Percentiles rank a stretch among this genome's conserved stretches.
phyloP scores from a whole-genome alignment of 1,140 invertebrate genomes.

The Mizuhopecten yessoensis region DNA sequence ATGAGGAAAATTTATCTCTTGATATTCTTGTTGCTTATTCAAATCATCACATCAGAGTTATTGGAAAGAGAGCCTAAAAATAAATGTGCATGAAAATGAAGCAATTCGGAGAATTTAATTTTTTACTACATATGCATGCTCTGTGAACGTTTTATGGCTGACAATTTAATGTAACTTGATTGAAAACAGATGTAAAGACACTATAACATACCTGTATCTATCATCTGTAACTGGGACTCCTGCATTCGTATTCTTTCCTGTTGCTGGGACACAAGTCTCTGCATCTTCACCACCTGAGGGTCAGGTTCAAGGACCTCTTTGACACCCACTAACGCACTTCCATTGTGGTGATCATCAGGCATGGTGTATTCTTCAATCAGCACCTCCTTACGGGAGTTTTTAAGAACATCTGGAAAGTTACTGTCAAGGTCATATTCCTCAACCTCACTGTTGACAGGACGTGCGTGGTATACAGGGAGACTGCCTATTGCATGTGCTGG shows the following conservation, averaged over 20 bases:
- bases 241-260: slow-evolving; percentile 93
- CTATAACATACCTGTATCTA: slow-evolving; percentile 76
- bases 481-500: slow-evolving; percentile 48
- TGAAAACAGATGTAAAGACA: not conserved
- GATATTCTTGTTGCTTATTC: too few species aligned
- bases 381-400: slow-evolving; percentile 68
- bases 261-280: slow-evolving; percentile 94
- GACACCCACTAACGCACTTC: slow-evolving; percentile 57
- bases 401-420: slow-evolving; percentile 72
- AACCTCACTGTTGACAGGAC: slow-evolving; percentile 57
- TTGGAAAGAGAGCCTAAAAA: too few species aligned
- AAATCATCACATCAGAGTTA: too few species aligned
- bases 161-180: not conserved
- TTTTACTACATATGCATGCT: too few species aligned
- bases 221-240: slow-evolving; percentile 93
- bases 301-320: slow-evolving; percentile 78
- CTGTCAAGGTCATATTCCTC: slow-evolving; percentile 78
- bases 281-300: slow-evolving; percentile 88
- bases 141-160: too few species aligned
- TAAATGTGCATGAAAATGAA: too few species aligned
- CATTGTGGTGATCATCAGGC: slow-evolving; percentile 54
- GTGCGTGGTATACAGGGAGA: slow-evolving; percentile 42
- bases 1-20: too few species aligned
- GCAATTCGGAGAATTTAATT: too few species aligned
- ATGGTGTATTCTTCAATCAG: slow-evolving; percentile 67